A percentile compares a stretch with the other conserved stretches of the same genome.
Conservation (phyloP, 2,797 vertebrate species). For the Atherinosoma microstoma region DNA sequence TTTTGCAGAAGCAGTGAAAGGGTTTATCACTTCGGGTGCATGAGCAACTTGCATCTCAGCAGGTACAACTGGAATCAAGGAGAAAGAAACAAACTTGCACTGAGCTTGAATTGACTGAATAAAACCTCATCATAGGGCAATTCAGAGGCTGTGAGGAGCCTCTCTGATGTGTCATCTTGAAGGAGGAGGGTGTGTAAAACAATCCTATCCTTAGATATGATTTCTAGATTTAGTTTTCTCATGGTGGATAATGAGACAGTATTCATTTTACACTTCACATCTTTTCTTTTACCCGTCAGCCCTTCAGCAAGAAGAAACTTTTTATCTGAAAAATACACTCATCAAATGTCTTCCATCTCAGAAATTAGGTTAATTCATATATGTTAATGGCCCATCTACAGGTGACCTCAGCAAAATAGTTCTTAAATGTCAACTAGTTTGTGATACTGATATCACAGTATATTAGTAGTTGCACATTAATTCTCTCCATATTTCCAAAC, state of each 20-base stretch:
- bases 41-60: not conserved
- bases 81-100: not conserved
- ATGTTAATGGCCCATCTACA: not conserved
- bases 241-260: not conserved
- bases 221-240: not conserved
- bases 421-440: not conserved
- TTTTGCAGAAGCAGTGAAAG: not conserved
- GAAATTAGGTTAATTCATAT: not conserved
- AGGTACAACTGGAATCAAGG: not conserved
- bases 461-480: not conserved
- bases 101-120: too few species aligned
- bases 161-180: not conserved
- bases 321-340: not conserved
- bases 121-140: not conserved
- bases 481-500: slow-evolving; percentile 13
- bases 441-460: not conserved
- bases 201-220: not conserved
- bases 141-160: not conserved
- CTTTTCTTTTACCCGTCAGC: not conserved
- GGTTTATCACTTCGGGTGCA: not conserved
- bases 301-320: not conserved
- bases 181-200: not conserved
- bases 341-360: slow-evolving; percentile 7
- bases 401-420: slow-evolving; percentile 1
- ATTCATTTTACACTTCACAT: slow-evolving; percentile 5